A percentile compares a stretch with the other conserved stretches of the same genome.
Evolutionary conservation across 2,113 vertebrate species (phyloP).

Genomic region (Amphiprion percula): DNA sequence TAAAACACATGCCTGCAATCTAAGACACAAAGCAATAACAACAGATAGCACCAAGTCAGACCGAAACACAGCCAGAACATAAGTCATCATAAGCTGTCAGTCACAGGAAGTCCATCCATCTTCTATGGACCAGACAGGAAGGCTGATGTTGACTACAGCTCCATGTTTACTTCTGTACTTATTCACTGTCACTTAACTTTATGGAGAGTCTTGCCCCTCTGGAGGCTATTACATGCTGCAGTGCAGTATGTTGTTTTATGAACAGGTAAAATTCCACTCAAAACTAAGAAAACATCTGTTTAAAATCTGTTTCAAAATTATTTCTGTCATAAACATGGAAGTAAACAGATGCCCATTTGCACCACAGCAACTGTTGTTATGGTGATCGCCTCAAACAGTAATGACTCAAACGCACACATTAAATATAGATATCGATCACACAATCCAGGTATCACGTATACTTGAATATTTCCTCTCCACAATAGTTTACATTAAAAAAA

Average conservation of each 20-base stretch:
- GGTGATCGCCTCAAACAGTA: constrained; percentile 32
- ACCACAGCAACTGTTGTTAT: constrained; percentile 61
- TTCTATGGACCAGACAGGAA: constrained; percentile 31
- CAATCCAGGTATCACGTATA: constrained; percentile 17
- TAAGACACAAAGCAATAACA: constrained; percentile 53
- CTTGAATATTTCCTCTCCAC: constrained; percentile 30
- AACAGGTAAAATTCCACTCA: not conserved
- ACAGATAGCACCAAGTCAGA: constrained; percentile 50
- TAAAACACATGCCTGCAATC: constrained; percentile 41
- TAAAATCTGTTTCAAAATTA: constrained; percentile 4
- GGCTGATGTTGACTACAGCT: not conserved
- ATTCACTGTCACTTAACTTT: not conserved
- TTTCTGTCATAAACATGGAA: not conserved
- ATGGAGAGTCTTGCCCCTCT: constrained; percentile 3
- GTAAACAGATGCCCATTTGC: constrained; percentile 15
- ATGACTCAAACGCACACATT: constrained; percentile 7
- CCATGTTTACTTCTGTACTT: constrained; percentile 18
- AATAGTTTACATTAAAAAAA: constrained; percentile 4
- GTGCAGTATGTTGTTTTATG: not conserved
- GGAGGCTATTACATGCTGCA: not conserved
- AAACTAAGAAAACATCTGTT: not conserved
- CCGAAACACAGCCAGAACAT: constrained; percentile 45
- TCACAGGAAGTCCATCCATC: constrained; percentile 58
- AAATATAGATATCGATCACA: constrained; percentile 19
- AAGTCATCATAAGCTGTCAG: constrained; percentile 29